Evolutionary conservation across 1,140 invertebrate genomes (phyloP).

Genomic region (Drosophila biarmipes): DNA sequence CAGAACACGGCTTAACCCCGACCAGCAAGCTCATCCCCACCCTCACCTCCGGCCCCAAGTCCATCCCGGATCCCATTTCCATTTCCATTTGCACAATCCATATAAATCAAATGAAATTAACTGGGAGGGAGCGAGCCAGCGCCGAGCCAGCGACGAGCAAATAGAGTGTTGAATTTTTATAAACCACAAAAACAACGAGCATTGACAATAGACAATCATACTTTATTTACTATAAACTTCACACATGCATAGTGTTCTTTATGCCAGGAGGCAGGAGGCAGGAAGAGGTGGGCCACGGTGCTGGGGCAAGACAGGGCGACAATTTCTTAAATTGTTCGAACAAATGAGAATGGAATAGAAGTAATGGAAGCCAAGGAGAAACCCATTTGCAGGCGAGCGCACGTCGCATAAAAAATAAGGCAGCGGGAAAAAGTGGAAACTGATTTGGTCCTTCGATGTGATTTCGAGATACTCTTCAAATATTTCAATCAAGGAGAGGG

Average conservation of each 20-base stretch:
- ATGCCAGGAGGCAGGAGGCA: constrained; percentile 1
- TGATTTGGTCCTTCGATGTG: constrained; percentile 1
- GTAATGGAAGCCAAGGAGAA: constrained; percentile 27
- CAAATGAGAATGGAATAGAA: constrained; percentile 63
- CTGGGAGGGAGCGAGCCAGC: constrained; percentile 27
- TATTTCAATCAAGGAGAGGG: no score
- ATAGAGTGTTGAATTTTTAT: constrained; percentile 70
- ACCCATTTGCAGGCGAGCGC: constrained; percentile 47
- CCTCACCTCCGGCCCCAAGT: background rate
- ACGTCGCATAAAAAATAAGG: constrained; percentile 55
- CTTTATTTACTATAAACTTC: constrained; percentile 72
- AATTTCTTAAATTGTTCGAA: constrained; percentile 76
- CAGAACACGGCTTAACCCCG: constrained; percentile 46
- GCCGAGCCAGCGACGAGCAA: constrained; percentile 41
- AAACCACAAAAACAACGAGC: constrained; percentile 51
- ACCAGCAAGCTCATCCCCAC: background rate
- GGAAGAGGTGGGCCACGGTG: constrained; percentile 1
- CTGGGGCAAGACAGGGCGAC: constrained; percentile 43
- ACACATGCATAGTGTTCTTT: constrained; percentile 32
- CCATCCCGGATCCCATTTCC: constrained; percentile 8
- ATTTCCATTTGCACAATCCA: constrained; percentile 30
- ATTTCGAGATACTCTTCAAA: background rate
- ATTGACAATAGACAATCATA: constrained; percentile 64
- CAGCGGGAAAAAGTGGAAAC: constrained; percentile 5
- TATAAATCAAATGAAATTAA: constrained; percentile 81